Evolutionary conservation across 2,888 invertebrate genomes (phyloP), one percentile per base, ranked within the genome.

Genomic region (Phania funesta): DNA sequence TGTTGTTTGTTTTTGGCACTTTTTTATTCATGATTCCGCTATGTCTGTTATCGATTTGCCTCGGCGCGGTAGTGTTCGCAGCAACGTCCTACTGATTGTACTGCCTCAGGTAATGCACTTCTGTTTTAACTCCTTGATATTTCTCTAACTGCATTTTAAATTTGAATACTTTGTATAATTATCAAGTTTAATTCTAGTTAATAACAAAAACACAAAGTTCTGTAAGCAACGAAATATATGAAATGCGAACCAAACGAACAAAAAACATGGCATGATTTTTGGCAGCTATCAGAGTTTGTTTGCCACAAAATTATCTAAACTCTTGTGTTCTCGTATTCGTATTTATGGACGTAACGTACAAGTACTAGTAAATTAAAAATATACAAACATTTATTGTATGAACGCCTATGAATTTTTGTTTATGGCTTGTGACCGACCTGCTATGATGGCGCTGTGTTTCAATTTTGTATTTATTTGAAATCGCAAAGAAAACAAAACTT

Each of bases 401-500:
- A 62, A 48, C 16, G 32, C 22, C 18, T 60, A 60, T 54, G 29
- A 22, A 48, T 70, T 48, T 52, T 62, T 38, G 24, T 50, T 73
- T 77, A 44, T 58, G 50, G 29, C 56, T 70, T 68, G 48, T 64
- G 62, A 62, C 29, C 7, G 4, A 7, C 62, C 64, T 54, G 67
- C 60, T 64, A 68, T 68, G 77, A 73, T 75, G 68, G 77, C 73
- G 77, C 77, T 77, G 64, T 82, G 77, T 82, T 74, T 64, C 44
- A 82, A 70, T 76, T 76, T 68, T 35, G 29, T 54, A n/a, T 32
- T 16, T 54, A n/a, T 32, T 16, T 56, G 0, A 24, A 50, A 38
- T 38, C 0, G 0, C 16, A 41, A 24, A 48, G 35, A 22, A 32
- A n/a, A 24, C 24, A 41, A 29, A 24, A 8, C 3, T 20, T 11